phyloP scores from a whole-genome alignment of 2,888 invertebrate genomes.

The Gari tellinella region DNA sequence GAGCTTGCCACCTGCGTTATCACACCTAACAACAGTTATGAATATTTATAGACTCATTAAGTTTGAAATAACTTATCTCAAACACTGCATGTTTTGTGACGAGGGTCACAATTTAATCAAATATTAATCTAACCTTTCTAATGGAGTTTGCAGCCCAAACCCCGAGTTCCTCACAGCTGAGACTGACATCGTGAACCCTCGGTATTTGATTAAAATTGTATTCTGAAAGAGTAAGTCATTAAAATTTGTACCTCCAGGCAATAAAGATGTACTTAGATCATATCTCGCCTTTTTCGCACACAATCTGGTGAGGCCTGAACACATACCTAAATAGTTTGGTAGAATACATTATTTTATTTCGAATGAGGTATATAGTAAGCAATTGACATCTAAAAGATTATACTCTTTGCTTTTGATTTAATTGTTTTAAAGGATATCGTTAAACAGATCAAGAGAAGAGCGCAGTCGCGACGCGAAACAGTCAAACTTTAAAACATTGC shows the following conservation, averaged over 20 bases:
- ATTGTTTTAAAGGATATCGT: too few species aligned
- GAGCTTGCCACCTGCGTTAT: background rate
- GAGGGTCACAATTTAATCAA: conserved; percentile 27
- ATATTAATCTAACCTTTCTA: conserved; percentile 35
- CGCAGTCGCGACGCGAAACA: too few species aligned
- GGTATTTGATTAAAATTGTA: conserved; percentile 46
- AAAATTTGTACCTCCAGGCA: conserved; percentile 29
- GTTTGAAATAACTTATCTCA: conserved; percentile 6
- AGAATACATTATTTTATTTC: too few species aligned
- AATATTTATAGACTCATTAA: conserved; percentile 46
- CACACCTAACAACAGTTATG: conserved; percentile 12
- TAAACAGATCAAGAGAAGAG: too few species aligned
- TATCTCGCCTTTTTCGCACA: conserved; percentile 36
- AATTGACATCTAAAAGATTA: too few species aligned
- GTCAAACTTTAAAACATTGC: too few species aligned
- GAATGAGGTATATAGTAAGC: too few species aligned
- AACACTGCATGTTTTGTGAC: conserved; percentile 18
- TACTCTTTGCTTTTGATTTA: too few species aligned
- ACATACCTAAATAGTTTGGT: too few species aligned
- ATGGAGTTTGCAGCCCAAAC: conserved; percentile 24
- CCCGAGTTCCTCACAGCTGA: background rate
- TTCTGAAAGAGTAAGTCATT: conserved; percentile 39
- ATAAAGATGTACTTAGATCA: conserved; percentile 35
- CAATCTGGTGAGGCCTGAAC: background rate
- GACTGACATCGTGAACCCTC: conserved; percentile 27